Evolutionary conservation across 2,888 invertebrate species (phyloP), one percentile per base, ranked within the genome.

Genomic region (Leucania comma): DNA sequence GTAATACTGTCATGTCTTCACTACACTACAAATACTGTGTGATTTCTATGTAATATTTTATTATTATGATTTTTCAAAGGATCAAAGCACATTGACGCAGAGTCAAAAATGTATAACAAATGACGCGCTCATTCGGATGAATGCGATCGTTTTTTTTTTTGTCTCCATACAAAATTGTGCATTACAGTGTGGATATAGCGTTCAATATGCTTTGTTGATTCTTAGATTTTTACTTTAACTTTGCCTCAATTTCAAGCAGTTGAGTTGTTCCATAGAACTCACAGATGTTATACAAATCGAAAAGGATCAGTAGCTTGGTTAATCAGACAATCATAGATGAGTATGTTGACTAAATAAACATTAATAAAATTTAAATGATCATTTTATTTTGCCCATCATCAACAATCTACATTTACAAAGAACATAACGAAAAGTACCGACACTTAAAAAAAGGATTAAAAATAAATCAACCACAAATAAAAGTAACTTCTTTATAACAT

Each of bases 301-400:
- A 24, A 35, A 10, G 4, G 8, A 57, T 54, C 20, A 42, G 29
- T 50, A 64, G 5, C 54, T 72, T 63, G 24, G 78, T 79, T 83
- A 75, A 83, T 73, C 78, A 81, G 64, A 57, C 57, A 61, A 78
- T 68, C 73, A 74, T 64, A 70, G 80, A 78, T 76, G 71, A 84
- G 68, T 79, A 85, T 89, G 93, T 93, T 93, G 92, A 93, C 90
- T 92, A 92, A 94, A 93, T 94, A 92, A 93, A 93, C 89, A 88
- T 88, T 84, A 86, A 83, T 77, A 87, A 84, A 89, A 88, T 87
- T 88, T 82, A 80, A 72, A 75, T 71, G 61, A 82, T 86, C 56
- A 81, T 86, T 89, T 88, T 89, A 88, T 88, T 89, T 87, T 81
- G 38, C 68, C 77, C 81, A 78, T 76, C 74, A 76, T 78, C 78